A percentile compares a stretch with the other conserved stretches of the same genome.
Conservation (phyloP, 2,888 invertebrate species). For the Endomychus coccineus region DNA sequence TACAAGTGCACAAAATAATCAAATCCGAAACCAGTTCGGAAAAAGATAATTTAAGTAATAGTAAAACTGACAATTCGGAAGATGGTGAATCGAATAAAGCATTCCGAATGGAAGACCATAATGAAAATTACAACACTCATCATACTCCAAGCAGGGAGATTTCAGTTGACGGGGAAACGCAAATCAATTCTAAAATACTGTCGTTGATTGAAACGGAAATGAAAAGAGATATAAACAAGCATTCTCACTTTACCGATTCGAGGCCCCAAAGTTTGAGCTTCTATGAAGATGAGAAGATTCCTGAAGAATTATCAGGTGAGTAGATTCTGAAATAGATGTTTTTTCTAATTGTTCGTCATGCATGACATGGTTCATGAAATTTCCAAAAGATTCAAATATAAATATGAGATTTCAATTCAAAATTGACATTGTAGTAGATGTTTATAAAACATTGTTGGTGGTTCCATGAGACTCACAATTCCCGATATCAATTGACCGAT, state of each 20-base stretch:
- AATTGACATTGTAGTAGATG: no score
- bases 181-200: constrained; percentile 48
- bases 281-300: constrained; percentile 43
- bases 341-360: no score
- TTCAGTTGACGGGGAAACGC: constrained; percentile 51
- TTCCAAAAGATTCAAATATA: no score
- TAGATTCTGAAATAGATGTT: background rate
- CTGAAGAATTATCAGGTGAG: constrained; percentile 41
- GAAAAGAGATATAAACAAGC: constrained; percentile 40
- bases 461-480: no score
- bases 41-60: constrained; percentile 19
- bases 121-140: constrained; percentile 33
- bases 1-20: constrained; percentile 38
- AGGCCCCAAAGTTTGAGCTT: constrained; percentile 44
- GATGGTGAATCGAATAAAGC: constrained; percentile 31
- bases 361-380: no score
- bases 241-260: constrained; percentile 42
- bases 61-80: constrained; percentile 25
- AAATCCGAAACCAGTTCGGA: constrained; percentile 36
- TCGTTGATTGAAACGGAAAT: constrained; percentile 42
- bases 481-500: no score
- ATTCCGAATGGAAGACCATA: constrained; percentile 32
- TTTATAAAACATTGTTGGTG: no score
- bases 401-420: no score
- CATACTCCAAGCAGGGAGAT: constrained; percentile 44